These are phyloP conservation scores for Sparidentex hasta DNA, from an alignment of 2,797 vertebrate genomes.

Conservation along the genomic window DNA sequence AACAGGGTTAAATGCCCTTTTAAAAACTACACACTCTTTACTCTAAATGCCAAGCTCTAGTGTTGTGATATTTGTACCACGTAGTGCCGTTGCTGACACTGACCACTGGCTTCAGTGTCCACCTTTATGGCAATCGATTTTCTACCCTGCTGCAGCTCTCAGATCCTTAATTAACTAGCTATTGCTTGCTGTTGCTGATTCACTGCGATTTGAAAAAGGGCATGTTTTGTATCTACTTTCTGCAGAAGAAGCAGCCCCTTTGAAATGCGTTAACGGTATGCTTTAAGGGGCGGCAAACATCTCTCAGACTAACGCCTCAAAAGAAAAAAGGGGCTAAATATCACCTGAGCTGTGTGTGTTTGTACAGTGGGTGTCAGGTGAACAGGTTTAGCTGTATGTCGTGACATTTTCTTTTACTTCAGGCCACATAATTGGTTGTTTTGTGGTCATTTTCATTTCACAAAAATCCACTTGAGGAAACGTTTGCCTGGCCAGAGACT, in stretches of 20 bases:
- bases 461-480: background rate
- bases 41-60: background rate
- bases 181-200: background rate
- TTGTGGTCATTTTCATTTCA: background rate
- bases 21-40: background rate
- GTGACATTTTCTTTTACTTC: background rate
- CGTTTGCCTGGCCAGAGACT: background rate
- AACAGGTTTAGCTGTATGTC: background rate
- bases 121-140: background rate
- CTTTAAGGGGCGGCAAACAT: background rate
- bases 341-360: background rate
- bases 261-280: background rate
- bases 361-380: background rate
- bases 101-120: background rate
- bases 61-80: background rate
- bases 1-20: too few relatives aligned
- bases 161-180: background rate
- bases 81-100: background rate
- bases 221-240: background rate
- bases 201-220: background rate
- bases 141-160: background rate
- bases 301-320: background rate
- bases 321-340: background rate
- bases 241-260: background rate
- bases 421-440: constrained; percentile 6